Base-by-base conservation (phyloP, 2,797 vertebrate species). In the Megalops cyprinoides region DNA sequence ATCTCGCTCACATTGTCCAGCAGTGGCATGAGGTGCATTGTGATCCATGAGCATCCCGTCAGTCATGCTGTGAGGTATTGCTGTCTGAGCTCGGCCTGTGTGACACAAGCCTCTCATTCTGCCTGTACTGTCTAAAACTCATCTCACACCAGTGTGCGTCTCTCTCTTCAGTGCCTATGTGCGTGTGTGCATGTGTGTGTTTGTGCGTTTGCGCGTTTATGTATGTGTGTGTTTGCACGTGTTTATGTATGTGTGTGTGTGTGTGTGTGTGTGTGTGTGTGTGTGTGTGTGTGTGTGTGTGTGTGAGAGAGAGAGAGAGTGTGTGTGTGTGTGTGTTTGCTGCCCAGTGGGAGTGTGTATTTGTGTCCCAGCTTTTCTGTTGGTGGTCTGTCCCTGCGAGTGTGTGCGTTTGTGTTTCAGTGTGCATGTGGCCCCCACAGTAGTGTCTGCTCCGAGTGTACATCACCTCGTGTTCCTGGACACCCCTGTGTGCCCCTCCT, bases 1-100 rank as follows among this genome's bases (percentile, higher is more conserved):
- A 15, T 20, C 34, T 28, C 25, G 15, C 65, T 55, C 51, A 87
- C 86, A 84, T 87, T 88, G 89, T 86, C 81, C 84, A 88, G 81
- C 85, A 85, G 81, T 67, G 86, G 86, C 87, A 78, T 85, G 85
- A 74, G 79, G 77, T 76, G 84, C 65, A 78, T 77, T 82, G 37
- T 84, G 62, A 73, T 60, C 62, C 51, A 7, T 78, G n/a, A 55
- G 75, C 46, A 14, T 74, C 31, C 15, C 81, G 77, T 81, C 65
- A 69, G 15, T 6, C 1, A 37, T 5, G 9, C 65, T 39, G 44
- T 74, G 25, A 12, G 10, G 23, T 25, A 6, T 18, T 25, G 44
- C 37, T 34, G 34, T 37, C 23, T 18, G 1, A 23, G 31, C 67
- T 49, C 44, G 28, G 49, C 12, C 75, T 71, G 58, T 53, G 81